These are phyloP conservation scores for Ashinkailepas kermadecensis DNA, from an alignment of 2,888 invertebrate genomes.

Conservation along the genomic window DNA sequence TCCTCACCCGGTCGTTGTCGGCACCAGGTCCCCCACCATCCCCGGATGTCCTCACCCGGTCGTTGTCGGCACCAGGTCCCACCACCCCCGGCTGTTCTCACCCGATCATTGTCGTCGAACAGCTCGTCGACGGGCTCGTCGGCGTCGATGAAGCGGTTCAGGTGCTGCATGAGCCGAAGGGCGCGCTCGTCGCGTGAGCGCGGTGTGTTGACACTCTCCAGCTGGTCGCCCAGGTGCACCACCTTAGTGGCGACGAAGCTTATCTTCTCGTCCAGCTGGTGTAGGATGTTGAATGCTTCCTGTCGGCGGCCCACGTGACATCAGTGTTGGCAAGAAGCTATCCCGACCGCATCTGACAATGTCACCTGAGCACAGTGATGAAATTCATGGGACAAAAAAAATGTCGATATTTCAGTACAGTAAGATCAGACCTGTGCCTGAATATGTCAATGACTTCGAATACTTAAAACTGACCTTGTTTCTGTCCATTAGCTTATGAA, in stretches of 20 bases:
- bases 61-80: neutral
- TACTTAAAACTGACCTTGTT: slow-evolving; percentile 57
- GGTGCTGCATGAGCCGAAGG: slow-evolving; percentile 79
- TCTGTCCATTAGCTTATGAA: slow-evolving; percentile 71
- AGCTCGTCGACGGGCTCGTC: slow-evolving; percentile 76
- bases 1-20: too few relatives aligned
- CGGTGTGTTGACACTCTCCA: slow-evolving; percentile 93
- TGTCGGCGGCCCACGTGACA: slow-evolving; percentile 38
- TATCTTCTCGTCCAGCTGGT: slow-evolving; percentile 88
- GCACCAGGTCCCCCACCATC: too few relatives aligned
- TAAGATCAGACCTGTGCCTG: too few relatives aligned
- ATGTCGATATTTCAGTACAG: too few relatives aligned
- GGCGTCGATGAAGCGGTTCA: slow-evolving; percentile 81
- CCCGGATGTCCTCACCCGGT: too few relatives aligned
- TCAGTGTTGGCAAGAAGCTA: too few relatives aligned
- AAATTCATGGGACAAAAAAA: slow-evolving; percentile 31
- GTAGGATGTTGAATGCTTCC: slow-evolving; percentile 77
- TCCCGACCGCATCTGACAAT: too few relatives aligned
- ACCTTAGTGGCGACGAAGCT: slow-evolving; percentile 96
- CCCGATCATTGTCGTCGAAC: slow-evolving; percentile 74
- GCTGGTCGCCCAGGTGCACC: slow-evolving; percentile 94
- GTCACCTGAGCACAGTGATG: slow-evolving; percentile 30
- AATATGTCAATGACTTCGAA: neutral
- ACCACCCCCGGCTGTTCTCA: slow-evolving; percentile 39
- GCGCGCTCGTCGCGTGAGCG: slow-evolving; percentile 91